Evolutionary conservation across 2,113 vertebrate genomes (phyloP).

Genomic region (Pangasianodon gigas): DNA sequence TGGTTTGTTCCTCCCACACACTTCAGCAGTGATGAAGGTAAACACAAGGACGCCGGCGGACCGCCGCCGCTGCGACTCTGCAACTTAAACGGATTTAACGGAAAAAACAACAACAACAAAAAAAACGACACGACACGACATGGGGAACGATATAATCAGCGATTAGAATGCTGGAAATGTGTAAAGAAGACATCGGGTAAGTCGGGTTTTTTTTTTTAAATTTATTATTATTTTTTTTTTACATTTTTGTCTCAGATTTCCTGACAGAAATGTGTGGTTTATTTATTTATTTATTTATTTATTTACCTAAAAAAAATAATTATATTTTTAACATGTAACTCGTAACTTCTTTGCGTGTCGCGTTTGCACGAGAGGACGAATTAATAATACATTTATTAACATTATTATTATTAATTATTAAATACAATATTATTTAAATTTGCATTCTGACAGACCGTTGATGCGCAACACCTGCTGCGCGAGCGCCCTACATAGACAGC

Average conservation of each 20-base stretch:
- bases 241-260: neutral
- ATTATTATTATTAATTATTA: neutral
- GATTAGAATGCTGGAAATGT: conserved; percentile 17
- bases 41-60: conserved; percentile 47
- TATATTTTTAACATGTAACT: neutral
- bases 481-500: conserved; percentile 70
- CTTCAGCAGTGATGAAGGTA: conserved; percentile 26
- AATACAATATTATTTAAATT: neutral
- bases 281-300: neutral
- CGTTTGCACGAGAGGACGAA: neutral
- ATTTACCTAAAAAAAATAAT: neutral
- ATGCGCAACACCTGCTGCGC: conserved; percentile 74
- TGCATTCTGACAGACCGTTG: conserved; percentile 15
- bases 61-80: conserved; percentile 18
- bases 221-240: neutral
- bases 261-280: neutral
- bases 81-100: conserved; percentile 52
- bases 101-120: neutral
- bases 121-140: neutral
- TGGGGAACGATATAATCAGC: neutral
- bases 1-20: neutral
- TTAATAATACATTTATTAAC: neutral
- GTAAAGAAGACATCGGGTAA: conserved; percentile 42
- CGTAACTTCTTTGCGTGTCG: neutral
- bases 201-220: neutral